phyloP scores from a whole-genome alignment of 2,113 vertebrate species.

The Empidonax traillii region DNA sequence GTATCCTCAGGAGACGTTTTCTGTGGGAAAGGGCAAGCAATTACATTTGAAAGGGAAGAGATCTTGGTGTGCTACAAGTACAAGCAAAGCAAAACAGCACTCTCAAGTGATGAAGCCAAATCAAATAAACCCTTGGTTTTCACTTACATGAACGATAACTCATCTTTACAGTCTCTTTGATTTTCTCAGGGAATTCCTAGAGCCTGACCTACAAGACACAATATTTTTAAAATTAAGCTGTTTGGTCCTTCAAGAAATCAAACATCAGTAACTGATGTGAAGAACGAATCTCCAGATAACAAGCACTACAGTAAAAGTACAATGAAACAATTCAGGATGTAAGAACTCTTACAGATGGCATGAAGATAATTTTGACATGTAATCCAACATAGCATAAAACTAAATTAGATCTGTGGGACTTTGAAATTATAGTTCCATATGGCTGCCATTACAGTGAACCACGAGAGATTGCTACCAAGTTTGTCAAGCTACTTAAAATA shows the following conservation, averaged over 20 bases:
- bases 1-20: neutral
- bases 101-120: neutral
- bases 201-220: neutral
- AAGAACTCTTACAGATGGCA: conserved; percentile 59
- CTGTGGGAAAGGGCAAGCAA: neutral
- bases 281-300: neutral
- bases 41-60: accelerated
- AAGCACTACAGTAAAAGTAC: conserved; percentile 1
- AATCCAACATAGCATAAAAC: conserved; percentile 54
- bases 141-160: neutral
- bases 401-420: conserved; percentile 64
- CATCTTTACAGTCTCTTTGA: neutral
- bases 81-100: neutral
- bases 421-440: conserved; percentile 67
- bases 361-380: conserved; percentile 60
- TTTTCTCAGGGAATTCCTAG: neutral
- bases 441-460: conserved; percentile 55
- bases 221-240: neutral
- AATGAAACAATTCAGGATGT: neutral
- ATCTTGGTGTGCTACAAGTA: neutral
- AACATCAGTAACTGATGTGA: neutral
- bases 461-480: conserved; percentile 31
- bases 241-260: conserved; percentile 11
- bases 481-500: conserved; percentile 65
- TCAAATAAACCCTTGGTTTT: neutral